A percentile compares a stretch with the other conserved stretches of the same genome.
Conservation (phyloP, 2,113 vertebrate species). For the Nyctereutes procyonoides region DNA sequence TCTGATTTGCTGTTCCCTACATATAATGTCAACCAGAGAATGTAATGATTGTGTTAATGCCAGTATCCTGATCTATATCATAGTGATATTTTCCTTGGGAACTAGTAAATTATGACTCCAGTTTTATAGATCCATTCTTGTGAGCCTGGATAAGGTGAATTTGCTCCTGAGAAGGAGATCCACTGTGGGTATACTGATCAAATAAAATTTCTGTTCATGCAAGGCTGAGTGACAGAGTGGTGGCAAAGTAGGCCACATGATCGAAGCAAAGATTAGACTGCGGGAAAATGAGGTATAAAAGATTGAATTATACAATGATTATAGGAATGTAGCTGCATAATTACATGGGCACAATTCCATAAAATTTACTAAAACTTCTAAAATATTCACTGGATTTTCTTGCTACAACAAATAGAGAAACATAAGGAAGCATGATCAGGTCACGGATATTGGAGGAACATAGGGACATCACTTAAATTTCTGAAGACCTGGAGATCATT, state of each 20-base stretch:
- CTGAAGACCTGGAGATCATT: conserved; percentile 50
- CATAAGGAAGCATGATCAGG: conserved; percentile 60
- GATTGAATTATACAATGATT: conserved; percentile 49
- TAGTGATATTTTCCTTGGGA: conserved; percentile 30
- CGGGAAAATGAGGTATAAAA: conserved; percentile 49
- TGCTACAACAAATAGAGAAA: conserved; percentile 58
- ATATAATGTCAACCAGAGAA: background rate
- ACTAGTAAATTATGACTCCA: conserved; percentile 29
- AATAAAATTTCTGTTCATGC: background rate
- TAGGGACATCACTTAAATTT: conserved; percentile 62
- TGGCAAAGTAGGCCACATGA: background rate
- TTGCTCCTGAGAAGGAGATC: background rate
- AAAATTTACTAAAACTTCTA: conserved; percentile 59
- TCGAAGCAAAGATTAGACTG: background rate
- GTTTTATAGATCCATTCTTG: background rate
- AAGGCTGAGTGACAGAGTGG: background rate
- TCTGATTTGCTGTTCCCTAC: background rate
- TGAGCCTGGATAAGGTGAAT: background rate
- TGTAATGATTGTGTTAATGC: background rate
- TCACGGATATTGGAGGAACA: conserved; percentile 58
- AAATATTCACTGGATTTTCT: conserved; percentile 59
- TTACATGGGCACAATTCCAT: conserved; percentile 42
- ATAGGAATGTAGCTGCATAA: conserved; percentile 48
- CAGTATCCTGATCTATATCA: background rate
- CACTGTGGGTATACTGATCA: background rate